Base-by-base conservation (phyloP, 1,140 invertebrate species). In the Psilanteris sp. region DNA sequence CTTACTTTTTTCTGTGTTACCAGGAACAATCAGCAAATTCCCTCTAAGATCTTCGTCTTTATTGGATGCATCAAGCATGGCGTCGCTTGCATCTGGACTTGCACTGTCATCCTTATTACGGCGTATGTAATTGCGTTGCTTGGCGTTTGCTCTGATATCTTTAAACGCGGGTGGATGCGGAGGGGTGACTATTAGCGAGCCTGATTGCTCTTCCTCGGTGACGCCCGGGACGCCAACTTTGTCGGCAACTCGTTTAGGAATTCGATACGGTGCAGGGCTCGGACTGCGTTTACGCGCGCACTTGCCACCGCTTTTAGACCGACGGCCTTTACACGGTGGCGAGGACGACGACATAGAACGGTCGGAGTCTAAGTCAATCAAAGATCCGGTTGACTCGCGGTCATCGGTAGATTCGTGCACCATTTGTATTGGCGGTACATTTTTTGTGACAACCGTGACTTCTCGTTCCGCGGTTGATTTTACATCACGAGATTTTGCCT, bases 121-220 rank as follows among this genome's bases (percentile, higher is more conserved):
- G 41, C 92, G 83, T 73, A 92, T 89, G 84, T 93, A 93, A 83
- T 91, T 91, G 62, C 91, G 87, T 70, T 91, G 90, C 82, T 91
- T 92, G 54, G 89, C 83, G 50, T 89, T 90, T 24, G 88, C 88
- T 64, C 91, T 90, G 7, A 92, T 87, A 71, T 91, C 91, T 85
- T 92, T 92, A 82, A 91, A 93, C 61, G 89, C 80, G 8, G 89
- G 87, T 31, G 83, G 87, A 77, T 84, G 86, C 70, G 83, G 87
- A 78, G 83, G 84, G 64, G 84, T 87, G 16, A 86, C 85, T 55
- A 85, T 87, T 43, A 88, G 70, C 5, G 86, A 87, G 71, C 85
- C 86, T 39, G 85, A 86, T 43, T 88, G 83, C 43, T 88, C 87
- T 72, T 88, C 88, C 79, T 89, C 88, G 32, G 82, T 86, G 22